A percentile compares a stretch with the other conserved stretches of the same genome.
phyloP scores from a whole-genome alignment of 2,797 vertebrate genomes.

The Hozukius guyotensis region DNA sequence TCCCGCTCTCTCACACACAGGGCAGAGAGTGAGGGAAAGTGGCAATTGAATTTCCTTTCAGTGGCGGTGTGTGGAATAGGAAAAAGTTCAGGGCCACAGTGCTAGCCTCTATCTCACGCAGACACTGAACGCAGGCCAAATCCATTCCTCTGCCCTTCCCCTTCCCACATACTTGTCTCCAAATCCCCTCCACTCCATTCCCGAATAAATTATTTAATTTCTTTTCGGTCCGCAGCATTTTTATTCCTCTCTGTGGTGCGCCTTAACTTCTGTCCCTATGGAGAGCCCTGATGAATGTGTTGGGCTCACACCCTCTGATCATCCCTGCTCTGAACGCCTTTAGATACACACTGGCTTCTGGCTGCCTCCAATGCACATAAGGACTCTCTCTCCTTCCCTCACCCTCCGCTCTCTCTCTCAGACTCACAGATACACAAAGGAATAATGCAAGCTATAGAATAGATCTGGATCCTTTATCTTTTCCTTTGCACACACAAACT shows the following conservation, averaged over 20 bases:
- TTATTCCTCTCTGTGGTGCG: slow-evolving; percentile 53
- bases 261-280: slow-evolving; percentile 63
- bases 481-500: slow-evolving; percentile 43
- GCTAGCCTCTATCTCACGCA: slow-evolving; percentile 57
- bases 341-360: slow-evolving; percentile 65
- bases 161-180: slow-evolving; percentile 58
- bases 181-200: slow-evolving; percentile 74
- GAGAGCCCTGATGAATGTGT: slow-evolving; percentile 75
- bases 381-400: slow-evolving; percentile 29
- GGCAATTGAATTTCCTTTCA: slow-evolving; percentile 76
- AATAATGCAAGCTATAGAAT: slow-evolving; percentile 56
- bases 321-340: slow-evolving; percentile 65
- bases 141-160: slow-evolving; percentile 72
- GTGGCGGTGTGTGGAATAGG: slow-evolving; percentile 55
- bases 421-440: slow-evolving; percentile 60
- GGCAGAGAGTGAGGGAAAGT: slow-evolving; percentile 57
- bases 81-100: slow-evolving; percentile 63
- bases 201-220: slow-evolving; percentile 79
- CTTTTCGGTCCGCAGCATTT: slow-evolving; percentile 61
- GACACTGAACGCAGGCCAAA: slow-evolving; percentile 69
- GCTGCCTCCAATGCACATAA: slow-evolving; percentile 62
- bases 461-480: slow-evolving; percentile 60
- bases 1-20: slow-evolving; percentile 38
- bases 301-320: slow-evolving; percentile 73
- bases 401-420: background rate